phyloP scores from a whole-genome alignment of 92 coral and sea anemone genomes.

The Pocillopora meandrina region DNA sequence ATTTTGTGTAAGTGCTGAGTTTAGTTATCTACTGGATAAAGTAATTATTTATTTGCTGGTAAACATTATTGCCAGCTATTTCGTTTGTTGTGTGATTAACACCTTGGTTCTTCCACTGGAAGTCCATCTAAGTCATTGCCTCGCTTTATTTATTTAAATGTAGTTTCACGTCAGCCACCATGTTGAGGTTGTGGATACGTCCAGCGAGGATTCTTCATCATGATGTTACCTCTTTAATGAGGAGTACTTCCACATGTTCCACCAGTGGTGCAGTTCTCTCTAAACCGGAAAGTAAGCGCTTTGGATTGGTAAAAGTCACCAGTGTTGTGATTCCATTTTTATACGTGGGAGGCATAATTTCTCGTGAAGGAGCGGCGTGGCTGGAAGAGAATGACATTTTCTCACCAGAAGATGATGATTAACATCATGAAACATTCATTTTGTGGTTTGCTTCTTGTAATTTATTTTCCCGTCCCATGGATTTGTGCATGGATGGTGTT shows the following conservation, averaged over 20 bases:
- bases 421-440: neutral
- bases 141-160: neutral
- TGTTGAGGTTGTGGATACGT: conserved; percentile 11
- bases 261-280: conserved; percentile 55
- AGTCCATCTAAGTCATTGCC: too few species aligned
- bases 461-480: neutral
- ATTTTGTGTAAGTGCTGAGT: too few species aligned
- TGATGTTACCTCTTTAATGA: neutral
- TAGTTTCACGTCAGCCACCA: neutral
- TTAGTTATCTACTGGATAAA: too few species aligned
- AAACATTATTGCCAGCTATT: too few species aligned
- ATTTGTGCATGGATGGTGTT: neutral
- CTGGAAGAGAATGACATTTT: conserved; percentile 87
- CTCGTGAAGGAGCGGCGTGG: conserved; percentile 93
- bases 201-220: conserved; percentile 15
- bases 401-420: conserved; percentile 89
- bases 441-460: neutral
- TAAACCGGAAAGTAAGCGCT: conserved; percentile 61
- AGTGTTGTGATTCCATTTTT: conserved; percentile 65
- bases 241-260: conserved; percentile 14
- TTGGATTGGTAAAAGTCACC: conserved; percentile 66
- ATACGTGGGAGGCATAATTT: conserved; percentile 72
- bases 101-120: too few species aligned
- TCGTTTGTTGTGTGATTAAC: too few species aligned
- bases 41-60: too few species aligned